Conservation (phyloP, 2,888 invertebrate genomes). For the Aphodius granarius region DNA sequence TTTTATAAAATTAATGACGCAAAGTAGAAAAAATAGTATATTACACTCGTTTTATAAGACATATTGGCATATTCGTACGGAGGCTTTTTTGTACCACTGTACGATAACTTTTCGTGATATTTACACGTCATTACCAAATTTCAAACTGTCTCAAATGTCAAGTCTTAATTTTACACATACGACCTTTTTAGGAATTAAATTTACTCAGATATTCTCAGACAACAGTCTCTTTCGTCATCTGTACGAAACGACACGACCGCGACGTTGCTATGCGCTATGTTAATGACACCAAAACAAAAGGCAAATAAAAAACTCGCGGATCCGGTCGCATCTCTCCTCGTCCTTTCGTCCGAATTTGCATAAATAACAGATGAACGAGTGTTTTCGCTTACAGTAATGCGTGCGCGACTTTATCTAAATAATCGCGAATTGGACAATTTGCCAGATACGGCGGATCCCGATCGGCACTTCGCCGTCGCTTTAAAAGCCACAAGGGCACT, state of each 20-base stretch:
- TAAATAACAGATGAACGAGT: not conserved
- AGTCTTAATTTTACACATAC: too few relatives aligned
- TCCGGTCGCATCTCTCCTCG: not conserved
- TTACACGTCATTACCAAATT: not conserved
- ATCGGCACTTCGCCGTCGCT: not conserved
- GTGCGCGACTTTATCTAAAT: not conserved
- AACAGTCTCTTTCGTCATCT: not conserved
- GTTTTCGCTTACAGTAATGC: not conserved
- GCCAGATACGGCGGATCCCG: not conserved
- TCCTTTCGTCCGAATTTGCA: not conserved
- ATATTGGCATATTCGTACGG: too few relatives aligned
- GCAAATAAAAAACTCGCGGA: not conserved
- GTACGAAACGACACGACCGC: not conserved
- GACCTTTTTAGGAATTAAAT: not conserved
- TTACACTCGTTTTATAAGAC: too few relatives aligned
- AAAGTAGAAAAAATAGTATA: too few relatives aligned
- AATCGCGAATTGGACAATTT: not conserved
- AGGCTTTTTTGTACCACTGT: too few relatives aligned
- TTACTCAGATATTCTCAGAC: not conserved
- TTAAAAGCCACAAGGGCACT: not conserved
- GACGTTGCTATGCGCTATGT: not conserved
- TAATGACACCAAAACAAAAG: not conserved
- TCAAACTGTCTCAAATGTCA: too few relatives aligned
- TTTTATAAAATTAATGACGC: too few relatives aligned
- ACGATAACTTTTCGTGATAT: not conserved